Base-by-base conservation (phyloP, 1,140 invertebrate genomes). In the Hylyphantes graminicola region DNA sequence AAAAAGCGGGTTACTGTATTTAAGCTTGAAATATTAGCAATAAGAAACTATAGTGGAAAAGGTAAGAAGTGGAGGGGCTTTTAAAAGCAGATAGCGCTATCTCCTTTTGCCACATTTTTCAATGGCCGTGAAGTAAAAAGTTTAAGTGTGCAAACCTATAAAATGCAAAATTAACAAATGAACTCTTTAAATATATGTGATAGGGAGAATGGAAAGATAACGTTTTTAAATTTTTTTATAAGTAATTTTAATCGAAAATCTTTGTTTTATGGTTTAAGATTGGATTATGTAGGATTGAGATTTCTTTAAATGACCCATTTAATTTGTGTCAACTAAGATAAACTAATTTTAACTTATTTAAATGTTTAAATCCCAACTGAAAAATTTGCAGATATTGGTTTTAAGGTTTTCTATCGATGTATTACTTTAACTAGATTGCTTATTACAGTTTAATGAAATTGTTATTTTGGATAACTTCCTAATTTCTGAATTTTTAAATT, bases 11-110 rank as follows among this genome's bases (percentile, higher is more conserved):
- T 35, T 21, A 35, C 12, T 17, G 48, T 13, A 17, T 76, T 76
- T 76, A 76, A 76, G 74, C 59, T 50, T 76, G 74, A 76, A 76
- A 76, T 76, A 76, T 76, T 76, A 76, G 74, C 74, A 76, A 76
- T 76, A 76, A 76, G 64, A 55, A 48, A 57, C 74, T 76, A 61
- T 63, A 76, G 64, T 35, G 61, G 74, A 61, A 70, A 70, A 70
- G 68, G 68, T 70, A 70, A 35, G n/a, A 70, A 70, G 68, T 70
- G 54, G 50, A 17, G 15, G 9, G 48, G 74, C 74, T 76, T 76
- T 76, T 54, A 64, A 48, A n/a, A 13, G 57, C n/a, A 76, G 74
- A 76, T 76, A 76, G 74, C 21, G 57, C 57, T 76, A 76, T 76
- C 74, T 59, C 21, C 55, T 8, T 17, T 51, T 48, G 55, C 35